A percentile compares a stretch with the other conserved stretches of the same genome.
Conservation (phyloP, 2,797 vertebrate genomes). For the Enteromius mattozi region DNA sequence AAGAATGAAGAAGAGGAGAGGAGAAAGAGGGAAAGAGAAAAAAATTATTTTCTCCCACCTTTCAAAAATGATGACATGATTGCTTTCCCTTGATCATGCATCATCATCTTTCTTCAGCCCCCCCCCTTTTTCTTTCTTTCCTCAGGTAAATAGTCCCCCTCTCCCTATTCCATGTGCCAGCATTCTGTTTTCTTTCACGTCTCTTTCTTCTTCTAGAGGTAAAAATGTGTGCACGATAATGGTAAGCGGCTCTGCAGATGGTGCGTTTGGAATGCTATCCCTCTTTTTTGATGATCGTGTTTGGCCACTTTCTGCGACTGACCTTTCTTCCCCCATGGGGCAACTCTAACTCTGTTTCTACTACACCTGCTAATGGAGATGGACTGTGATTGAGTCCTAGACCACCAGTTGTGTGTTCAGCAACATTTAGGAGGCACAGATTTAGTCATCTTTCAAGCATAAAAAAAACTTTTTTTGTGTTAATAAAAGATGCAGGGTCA, state of each 20-base stretch:
- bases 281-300: slow-evolving; percentile 57
- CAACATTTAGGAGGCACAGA: not conserved
- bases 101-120: slow-evolving; percentile 91
- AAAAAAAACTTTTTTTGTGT: not conserved
- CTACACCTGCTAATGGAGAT: slow-evolving; percentile 89
- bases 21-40: slow-evolving; percentile 75
- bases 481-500: not conserved
- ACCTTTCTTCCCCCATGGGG: slow-evolving; percentile 87
- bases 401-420: slow-evolving; percentile 12
- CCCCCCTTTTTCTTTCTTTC: slow-evolving; percentile 82
- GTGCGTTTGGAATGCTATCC: slow-evolving; percentile 31
- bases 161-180: slow-evolving; percentile 71
- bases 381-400: slow-evolving; percentile 45
- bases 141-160: slow-evolving; percentile 86
- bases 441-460: not conserved
- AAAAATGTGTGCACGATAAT: slow-evolving; percentile 72
- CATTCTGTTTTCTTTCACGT: slow-evolving; percentile 73
- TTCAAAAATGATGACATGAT: slow-evolving; percentile 99
- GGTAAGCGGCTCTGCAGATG: slow-evolving; percentile 67
- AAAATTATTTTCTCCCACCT: slow-evolving; percentile 99
- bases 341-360: slow-evolving; percentile 91
- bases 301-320: slow-evolving; percentile 85
- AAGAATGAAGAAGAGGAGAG: slow-evolving; percentile 80
- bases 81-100: slow-evolving; percentile 99
- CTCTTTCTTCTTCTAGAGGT: slow-evolving; percentile 62